Evolutionary conservation across 2,797 vertebrate species (phyloP).

Genomic region (Sebastes flavidus): DNA sequence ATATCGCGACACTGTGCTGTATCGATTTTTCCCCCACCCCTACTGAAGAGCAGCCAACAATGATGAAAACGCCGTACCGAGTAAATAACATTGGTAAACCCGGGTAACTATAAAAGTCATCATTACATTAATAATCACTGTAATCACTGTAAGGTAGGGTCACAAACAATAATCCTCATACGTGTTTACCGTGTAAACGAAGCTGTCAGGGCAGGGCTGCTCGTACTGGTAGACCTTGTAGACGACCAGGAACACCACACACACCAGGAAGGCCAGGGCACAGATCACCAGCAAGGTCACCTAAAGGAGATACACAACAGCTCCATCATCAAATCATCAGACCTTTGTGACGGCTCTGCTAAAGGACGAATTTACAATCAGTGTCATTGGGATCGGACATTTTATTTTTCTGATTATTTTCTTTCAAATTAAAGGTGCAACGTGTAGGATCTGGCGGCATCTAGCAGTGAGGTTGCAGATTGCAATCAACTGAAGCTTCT

Average conservation of each 20-base stretch:
- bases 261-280: slow-evolving; percentile 93
- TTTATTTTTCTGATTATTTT: neutral
- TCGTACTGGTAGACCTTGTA: slow-evolving; percentile 98
- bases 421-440: too few relatives aligned
- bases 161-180: neutral
- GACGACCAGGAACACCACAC: slow-evolving; percentile 95
- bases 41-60: too few relatives aligned
- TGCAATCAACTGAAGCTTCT: too few relatives aligned
- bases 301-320: slow-evolving; percentile 67
- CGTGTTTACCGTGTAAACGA: slow-evolving; percentile 90
- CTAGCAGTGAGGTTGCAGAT: too few relatives aligned
- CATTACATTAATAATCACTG: neutral
- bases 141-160: neutral
- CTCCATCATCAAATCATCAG: neutral
- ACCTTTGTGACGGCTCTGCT: neutral
- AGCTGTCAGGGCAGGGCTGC: slow-evolving; percentile 93
- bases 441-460: too few relatives aligned
- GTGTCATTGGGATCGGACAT: neutral
- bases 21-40: too few relatives aligned
- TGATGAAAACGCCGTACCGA: neutral
- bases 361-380: neutral
- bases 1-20: too few relatives aligned
- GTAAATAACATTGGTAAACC: too few relatives aligned
- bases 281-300: slow-evolving; percentile 94
- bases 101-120: neutral